A percentile compares a stretch with the other conserved stretches of the same genome.
phyloP scores from a whole-genome alignment of 2,797 vertebrate species.

The Sebastes diploproa region DNA sequence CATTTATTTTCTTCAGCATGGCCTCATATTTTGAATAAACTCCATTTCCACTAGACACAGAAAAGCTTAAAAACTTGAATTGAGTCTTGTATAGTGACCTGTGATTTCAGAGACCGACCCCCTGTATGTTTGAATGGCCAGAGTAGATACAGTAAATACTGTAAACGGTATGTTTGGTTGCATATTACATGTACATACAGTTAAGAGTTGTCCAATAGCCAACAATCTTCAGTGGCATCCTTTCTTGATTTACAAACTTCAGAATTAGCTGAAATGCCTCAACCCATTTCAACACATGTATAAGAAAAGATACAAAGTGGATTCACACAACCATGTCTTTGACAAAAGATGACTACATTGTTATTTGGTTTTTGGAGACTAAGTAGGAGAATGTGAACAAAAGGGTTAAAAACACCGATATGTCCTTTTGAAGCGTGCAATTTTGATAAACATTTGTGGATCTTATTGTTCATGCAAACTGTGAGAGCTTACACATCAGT shows the following conservation, averaged over 20 bases:
- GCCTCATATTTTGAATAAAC: conserved; percentile 4
- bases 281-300: conserved; percentile 29
- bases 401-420: conserved; percentile 1
- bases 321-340: conserved; percentile 27
- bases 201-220: neutral
- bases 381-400: conserved; percentile 8
- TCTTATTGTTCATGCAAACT: conserved; percentile 47
- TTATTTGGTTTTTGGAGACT: neutral
- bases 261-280: conserved; percentile 7
- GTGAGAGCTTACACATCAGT: conserved; percentile 19
- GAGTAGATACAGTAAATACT: conserved; percentile 23
- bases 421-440: conserved; percentile 33
- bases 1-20: conserved; percentile 46
- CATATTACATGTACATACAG: conserved; percentile 14
- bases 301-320: conserved; percentile 34
- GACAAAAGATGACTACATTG: conserved; percentile 2
- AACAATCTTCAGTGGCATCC: neutral
- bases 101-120: neutral
- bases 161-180: conserved; percentile 8
- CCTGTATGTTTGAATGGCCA: conserved; percentile 6
- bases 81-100: neutral
- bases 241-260: conserved; percentile 8
- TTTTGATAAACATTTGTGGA: conserved; percentile 22
- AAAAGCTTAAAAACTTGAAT: conserved; percentile 1
- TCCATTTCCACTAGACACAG: conserved; percentile 25